Conservation (phyloP, 2,888 invertebrate species). For the Steinernema carpocapsae region DNA sequence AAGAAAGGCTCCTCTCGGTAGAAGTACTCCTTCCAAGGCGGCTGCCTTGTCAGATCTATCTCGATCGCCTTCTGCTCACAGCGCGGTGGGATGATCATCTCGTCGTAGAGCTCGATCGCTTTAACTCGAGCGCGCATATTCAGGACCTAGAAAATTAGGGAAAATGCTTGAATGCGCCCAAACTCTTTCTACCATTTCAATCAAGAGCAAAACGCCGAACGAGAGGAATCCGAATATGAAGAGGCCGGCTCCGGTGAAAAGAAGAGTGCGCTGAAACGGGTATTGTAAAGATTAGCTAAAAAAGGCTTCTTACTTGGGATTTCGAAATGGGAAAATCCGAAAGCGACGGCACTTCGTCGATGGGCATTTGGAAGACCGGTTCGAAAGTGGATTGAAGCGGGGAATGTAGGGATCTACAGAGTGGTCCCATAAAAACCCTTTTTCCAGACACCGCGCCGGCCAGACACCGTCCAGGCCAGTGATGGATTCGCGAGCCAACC, state of each 20-base stretch:
- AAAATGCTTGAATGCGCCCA: not conserved
- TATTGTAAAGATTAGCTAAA: too few species aligned
- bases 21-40: slow-evolving; percentile 6
- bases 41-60: not conserved
- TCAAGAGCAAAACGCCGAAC: not conserved
- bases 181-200: not conserved
- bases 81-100: slow-evolving; percentile 12
- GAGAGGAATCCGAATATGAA: slow-evolving; percentile 8
- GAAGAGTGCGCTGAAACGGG: not conserved
- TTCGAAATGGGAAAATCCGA: too few species aligned
- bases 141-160: not conserved
- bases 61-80: slow-evolving; percentile 1
- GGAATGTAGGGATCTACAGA: too few species aligned
- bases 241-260: not conserved
- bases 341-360: too few species aligned
- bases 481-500: too few species aligned
- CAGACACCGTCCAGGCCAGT: too few species aligned
- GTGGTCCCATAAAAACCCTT: too few species aligned
- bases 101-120: slow-evolving; percentile 5
- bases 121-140: not conserved
- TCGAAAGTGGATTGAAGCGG: too few species aligned
- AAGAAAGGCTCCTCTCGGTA: slow-evolving; percentile 25
- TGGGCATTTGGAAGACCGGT: too few species aligned
- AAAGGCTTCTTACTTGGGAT: too few species aligned
- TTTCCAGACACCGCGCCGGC: too few species aligned